These are phyloP conservation scores for Actinemys pallida DNA, from an alignment of 2,113 vertebrate genomes.

Conservation along the genomic window DNA sequence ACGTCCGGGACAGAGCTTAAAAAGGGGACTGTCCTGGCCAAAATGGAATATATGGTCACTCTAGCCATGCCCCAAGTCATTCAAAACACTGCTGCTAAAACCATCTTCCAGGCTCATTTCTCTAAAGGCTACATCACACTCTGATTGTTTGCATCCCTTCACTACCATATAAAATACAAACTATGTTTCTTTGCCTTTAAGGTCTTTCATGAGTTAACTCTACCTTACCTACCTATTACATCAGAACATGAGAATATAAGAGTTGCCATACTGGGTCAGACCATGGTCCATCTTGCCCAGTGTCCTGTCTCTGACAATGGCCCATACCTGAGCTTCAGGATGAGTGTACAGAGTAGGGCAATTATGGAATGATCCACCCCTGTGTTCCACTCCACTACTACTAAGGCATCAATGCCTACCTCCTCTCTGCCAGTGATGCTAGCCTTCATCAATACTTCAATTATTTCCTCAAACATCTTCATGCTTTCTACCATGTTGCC, in stretches of 20 bases:
- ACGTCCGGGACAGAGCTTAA: too few relatives aligned
- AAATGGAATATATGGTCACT: too few relatives aligned
- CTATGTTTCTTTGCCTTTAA: background rate
- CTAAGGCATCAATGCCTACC: background rate
- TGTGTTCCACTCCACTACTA: background rate
- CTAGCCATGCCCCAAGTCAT: background rate
- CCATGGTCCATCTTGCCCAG: background rate
- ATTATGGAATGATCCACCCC: background rate
- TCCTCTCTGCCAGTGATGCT: background rate
- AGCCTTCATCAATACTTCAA: background rate
- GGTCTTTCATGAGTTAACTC: background rate
- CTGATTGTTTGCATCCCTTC: background rate
- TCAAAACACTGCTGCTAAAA: background rate
- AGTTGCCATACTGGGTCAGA: background rate
- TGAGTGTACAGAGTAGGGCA: background rate
- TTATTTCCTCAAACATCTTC: background rate
- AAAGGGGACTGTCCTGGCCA: background rate
- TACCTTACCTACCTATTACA: background rate
- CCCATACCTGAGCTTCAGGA: background rate
- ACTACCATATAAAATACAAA: background rate
- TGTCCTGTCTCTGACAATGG: background rate
- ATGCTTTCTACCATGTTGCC: background rate
- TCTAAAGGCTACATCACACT: background rate
- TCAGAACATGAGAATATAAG: background rate
- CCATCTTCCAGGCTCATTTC: background rate